A percentile compares a stretch with the other conserved stretches of the same genome.
These are phyloP conservation scores for Drosophila setifemur DNA, from an alignment of 1,140 invertebrate genomes.

Conservation along the genomic window DNA sequence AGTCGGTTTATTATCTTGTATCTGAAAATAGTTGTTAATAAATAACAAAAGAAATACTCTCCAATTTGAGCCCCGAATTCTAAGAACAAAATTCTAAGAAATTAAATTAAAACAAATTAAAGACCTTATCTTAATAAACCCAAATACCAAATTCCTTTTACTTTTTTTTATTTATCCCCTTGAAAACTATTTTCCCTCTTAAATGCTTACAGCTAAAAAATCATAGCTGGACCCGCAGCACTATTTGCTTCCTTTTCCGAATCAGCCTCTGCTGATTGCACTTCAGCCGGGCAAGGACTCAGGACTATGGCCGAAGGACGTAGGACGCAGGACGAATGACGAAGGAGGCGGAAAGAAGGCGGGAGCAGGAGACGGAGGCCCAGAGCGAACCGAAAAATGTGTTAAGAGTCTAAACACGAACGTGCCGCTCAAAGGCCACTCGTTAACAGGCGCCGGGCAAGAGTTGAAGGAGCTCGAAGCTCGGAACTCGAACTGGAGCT, in stretches of 20 bases:
- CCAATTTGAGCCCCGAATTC: too few relatives aligned
- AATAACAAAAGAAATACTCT: too few relatives aligned
- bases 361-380: background rate
- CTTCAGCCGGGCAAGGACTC: constrained; percentile 37
- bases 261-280: constrained; percentile 52
- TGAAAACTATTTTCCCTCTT: too few relatives aligned
- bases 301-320: background rate
- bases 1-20: too few relatives aligned
- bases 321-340: background rate
- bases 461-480: background rate
- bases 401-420: constrained; percentile 79
- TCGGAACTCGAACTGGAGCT: background rate
- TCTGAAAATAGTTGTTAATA: too few relatives aligned
- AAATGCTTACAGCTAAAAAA: too few relatives aligned
- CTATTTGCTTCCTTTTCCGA: background rate
- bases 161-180: too few relatives aligned
- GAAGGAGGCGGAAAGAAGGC: background rate
- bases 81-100: too few relatives aligned
- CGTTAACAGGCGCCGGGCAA: constrained; percentile 50
- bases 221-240: too few relatives aligned
- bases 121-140: too few relatives aligned
- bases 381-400: constrained; percentile 63
- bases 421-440: constrained; percentile 77
- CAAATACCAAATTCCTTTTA: too few relatives aligned
- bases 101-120: too few relatives aligned